Evolutionary conservation across 1,140 invertebrate species (phyloP).

Genomic region (Sarcophaga bullata): DNA sequence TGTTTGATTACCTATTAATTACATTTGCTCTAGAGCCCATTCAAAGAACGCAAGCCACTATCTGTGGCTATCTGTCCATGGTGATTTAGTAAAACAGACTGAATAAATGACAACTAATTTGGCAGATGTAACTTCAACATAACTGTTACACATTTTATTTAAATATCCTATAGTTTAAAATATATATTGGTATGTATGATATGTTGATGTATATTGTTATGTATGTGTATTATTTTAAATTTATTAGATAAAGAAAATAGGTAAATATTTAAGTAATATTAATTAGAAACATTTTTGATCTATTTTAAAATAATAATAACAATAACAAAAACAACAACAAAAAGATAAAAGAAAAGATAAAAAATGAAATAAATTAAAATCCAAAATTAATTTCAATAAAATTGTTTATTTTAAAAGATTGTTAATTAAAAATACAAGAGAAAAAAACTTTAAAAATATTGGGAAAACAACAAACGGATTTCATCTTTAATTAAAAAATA

Average conservation of each 20-base stretch:
- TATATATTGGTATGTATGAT: no score
- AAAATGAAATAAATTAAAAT: background rate
- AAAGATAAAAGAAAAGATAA: background rate
- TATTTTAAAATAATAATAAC: constrained; percentile 2
- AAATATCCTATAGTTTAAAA: no score
- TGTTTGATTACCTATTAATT: no score
- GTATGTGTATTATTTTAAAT: background rate
- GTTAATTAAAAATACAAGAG: no score
- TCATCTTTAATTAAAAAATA: background rate
- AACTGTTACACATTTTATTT: no score
- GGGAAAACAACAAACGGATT: background rate
- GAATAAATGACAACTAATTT: no score
- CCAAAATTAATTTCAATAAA: background rate
- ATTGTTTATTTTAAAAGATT: constrained; percentile 11
- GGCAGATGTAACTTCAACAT: no score
- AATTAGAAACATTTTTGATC: constrained; percentile 11
- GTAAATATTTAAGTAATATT: constrained; percentile 16
- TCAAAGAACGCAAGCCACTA: no score
- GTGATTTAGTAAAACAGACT: no score
- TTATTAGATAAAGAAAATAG: background rate
- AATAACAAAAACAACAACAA: no score
- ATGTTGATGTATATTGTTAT: background rate
- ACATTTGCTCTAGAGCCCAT: no score
- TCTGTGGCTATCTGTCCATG: no score
- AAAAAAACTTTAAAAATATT: background rate